Percentiles rank a stretch among this genome's conserved stretches.
phyloP scores from a whole-genome alignment of 2,888 invertebrate genomes.

The Apamea crenata region DNA sequence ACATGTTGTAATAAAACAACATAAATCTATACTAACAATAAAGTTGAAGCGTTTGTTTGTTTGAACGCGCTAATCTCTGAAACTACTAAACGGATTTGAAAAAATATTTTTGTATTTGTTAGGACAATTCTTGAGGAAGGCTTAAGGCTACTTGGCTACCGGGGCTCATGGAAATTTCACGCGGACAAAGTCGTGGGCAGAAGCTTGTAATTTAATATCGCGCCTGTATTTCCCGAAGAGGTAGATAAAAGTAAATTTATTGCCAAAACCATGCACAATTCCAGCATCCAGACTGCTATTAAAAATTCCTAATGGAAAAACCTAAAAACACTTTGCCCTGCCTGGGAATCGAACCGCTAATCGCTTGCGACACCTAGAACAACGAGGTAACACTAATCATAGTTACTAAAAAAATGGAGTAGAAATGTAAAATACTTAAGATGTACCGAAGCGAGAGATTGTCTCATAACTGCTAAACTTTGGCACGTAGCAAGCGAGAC shows the following conservation, averaged over 20 bases:
- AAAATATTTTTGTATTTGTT: too few relatives aligned
- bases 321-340: too few relatives aligned
- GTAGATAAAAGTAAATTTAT: too few relatives aligned
- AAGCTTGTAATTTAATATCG: not conserved
- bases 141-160: too few relatives aligned
- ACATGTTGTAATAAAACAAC: not conserved
- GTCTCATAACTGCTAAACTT: conserved; percentile 20
- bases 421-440: too few relatives aligned
- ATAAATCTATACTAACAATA: too few relatives aligned
- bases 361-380: not conserved
- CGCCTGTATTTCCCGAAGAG: not conserved
- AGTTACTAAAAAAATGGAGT: too few relatives aligned
- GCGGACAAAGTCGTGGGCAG: too few relatives aligned
- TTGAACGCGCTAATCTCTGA: not conserved
- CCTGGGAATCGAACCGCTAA: not conserved
- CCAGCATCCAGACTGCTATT: not conserved
- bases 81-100: too few relatives aligned
- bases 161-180: too few relatives aligned
- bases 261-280: not conserved
- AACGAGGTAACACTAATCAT: not conserved
- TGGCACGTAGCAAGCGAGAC: not conserved
- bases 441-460: too few relatives aligned
- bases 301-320: not conserved
- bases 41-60: not conserved
- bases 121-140: too few relatives aligned